A percentile compares a stretch with the other conserved stretches of the same genome.
phyloP scores from a whole-genome alignment of 2,113 vertebrate species.

The Procavia capensis region DNA sequence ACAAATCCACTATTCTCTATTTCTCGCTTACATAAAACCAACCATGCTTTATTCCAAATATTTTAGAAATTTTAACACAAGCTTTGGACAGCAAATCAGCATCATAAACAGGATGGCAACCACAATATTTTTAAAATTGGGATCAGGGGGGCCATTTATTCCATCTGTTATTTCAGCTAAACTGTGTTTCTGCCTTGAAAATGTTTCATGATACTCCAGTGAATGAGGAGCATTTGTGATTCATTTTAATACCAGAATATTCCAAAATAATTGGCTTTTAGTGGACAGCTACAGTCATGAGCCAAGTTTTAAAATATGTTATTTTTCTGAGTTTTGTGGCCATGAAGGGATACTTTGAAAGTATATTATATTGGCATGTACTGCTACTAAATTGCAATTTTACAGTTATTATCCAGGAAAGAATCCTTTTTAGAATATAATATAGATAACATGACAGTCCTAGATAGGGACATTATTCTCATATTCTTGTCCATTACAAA shows the following conservation, averaged over 20 bases:
- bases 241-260: slow-evolving; percentile 66
- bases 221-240: slow-evolving; percentile 48
- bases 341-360: slow-evolving; percentile 70
- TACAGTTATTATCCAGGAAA: slow-evolving; percentile 64
- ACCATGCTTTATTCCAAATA: slow-evolving; percentile 1
- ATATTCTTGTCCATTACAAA: background rate
- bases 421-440: slow-evolving; percentile 24
- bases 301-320: slow-evolving; percentile 75
- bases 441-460: background rate
- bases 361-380: slow-evolving; percentile 64
- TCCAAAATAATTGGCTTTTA: slow-evolving; percentile 71
- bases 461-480: background rate
- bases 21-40: slow-evolving; percentile 10
- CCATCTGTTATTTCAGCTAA: slow-evolving; percentile 79
- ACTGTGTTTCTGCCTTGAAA: slow-evolving; percentile 72
- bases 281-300: slow-evolving; percentile 56
- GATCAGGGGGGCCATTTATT: slow-evolving; percentile 72
- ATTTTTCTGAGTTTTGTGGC: slow-evolving; percentile 69
- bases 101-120: slow-evolving; percentile 59
- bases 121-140: slow-evolving; percentile 70
- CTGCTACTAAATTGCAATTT: slow-evolving; percentile 65
- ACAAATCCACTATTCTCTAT: background rate
- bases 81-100: slow-evolving; percentile 55
- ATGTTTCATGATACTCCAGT: slow-evolving; percentile 77
- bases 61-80: slow-evolving; percentile 58